Conservation (phyloP, 2,113 vertebrate species). For the Eubucco bourcierii region DNA sequence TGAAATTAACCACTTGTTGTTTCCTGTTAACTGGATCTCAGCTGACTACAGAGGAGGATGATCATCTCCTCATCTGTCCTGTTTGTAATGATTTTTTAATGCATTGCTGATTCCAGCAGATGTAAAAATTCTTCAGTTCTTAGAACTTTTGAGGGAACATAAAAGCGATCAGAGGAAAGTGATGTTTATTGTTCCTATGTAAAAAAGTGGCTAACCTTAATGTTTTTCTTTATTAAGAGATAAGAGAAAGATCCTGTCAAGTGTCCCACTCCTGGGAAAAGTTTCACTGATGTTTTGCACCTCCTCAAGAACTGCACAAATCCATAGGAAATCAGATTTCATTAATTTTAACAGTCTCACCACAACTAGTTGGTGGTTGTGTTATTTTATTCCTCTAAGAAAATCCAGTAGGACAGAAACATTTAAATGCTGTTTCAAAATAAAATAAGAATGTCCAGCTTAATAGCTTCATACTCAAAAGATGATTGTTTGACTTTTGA, state of each 20-base stretch:
- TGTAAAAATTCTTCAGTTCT: background rate
- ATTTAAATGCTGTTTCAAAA: background rate
- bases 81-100: background rate
- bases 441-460: background rate
- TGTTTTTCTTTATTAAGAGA: background rate
- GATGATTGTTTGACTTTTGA: background rate
- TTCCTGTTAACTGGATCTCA: background rate
- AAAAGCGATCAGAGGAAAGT: background rate
- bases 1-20: background rate
- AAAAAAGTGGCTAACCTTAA: background rate
- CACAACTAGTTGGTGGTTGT: background rate
- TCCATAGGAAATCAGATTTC: background rate
- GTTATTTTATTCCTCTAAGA: background rate
- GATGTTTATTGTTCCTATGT: background rate
- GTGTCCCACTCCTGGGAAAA: background rate
- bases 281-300: background rate
- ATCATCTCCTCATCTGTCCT: background rate
- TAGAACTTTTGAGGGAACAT: background rate
- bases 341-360: background rate
- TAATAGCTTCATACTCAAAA: background rate
- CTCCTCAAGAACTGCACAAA: background rate
- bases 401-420: background rate
- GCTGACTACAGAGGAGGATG: background rate
- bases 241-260: background rate
- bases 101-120: background rate